Evolutionary conservation across 2,888 invertebrate genomes (phyloP).

Genomic region (Agrilus biguttatus): DNA sequence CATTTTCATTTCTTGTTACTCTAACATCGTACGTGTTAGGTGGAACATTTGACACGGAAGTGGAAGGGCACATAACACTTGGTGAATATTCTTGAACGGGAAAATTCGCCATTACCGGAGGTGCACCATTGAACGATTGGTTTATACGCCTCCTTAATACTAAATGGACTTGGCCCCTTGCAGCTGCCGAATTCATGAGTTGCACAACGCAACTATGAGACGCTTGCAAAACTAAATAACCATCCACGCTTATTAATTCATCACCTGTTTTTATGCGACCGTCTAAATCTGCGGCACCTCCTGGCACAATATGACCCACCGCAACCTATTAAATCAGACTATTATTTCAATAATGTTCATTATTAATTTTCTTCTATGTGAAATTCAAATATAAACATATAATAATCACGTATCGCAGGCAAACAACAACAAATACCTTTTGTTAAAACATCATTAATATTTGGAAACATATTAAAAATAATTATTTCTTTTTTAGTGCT

Average conservation of each 20-base stretch:
- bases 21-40: conserved; percentile 74
- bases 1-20: conserved; percentile 77
- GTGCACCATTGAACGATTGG: conserved; percentile 8
- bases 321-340: conserved; percentile 46
- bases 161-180: conserved; percentile 73
- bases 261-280: conserved; percentile 84
- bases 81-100: conserved; percentile 10
- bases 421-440: no score
- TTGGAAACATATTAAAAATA: neutral
- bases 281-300: conserved; percentile 87
- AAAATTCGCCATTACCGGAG: conserved; percentile 2
- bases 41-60: neutral
- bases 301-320: conserved; percentile 92
- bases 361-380: neutral
- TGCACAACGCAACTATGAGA: conserved; percentile 90
- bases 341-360: neutral
- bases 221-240: conserved; percentile 48
- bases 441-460: neutral
- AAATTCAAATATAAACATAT: no score
- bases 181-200: conserved; percentile 78
- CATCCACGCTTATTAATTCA: conserved; percentile 88
- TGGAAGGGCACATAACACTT: conserved; percentile 5
- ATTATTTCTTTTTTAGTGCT: neutral
- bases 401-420: no score
- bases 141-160: conserved; percentile 44